These are phyloP conservation scores for Himalopsyche tibetana DNA, from an alignment of 2,888 invertebrate species.

Conservation along the genomic window DNA sequence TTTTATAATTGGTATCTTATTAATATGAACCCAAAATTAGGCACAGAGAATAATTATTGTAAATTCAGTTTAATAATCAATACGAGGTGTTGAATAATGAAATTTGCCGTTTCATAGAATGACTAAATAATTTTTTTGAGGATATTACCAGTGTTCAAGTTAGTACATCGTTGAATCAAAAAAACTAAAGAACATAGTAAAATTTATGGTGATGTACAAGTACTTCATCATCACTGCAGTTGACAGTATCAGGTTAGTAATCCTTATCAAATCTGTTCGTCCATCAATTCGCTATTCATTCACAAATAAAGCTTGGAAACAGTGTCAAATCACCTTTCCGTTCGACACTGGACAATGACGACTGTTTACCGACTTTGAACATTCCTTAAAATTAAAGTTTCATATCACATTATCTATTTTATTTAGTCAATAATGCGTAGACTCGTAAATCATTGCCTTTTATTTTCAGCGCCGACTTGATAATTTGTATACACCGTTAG, in stretches of 20 bases:
- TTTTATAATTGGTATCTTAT: neutral
- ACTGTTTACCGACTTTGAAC: slow-evolving; percentile 11
- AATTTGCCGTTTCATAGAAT: neutral
- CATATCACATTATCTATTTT: slow-evolving; percentile 34
- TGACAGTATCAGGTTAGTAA: neutral
- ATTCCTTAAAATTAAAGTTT: slow-evolving; percentile 29
- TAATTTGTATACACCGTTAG: slow-evolving; percentile 17
- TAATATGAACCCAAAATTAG: too few species aligned
- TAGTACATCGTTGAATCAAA: neutral
- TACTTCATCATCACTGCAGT: neutral
- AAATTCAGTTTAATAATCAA: neutral
- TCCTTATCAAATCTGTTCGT: neutral
- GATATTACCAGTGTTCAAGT: neutral
- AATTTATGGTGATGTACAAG: neutral
- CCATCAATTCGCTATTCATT: neutral
- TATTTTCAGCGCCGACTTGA: neutral
- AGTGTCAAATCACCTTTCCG: neutral
- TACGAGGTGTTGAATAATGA: too few species aligned
- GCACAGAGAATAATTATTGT: too few species aligned
- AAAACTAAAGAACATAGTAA: neutral
- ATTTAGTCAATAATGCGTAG: slow-evolving; percentile 12
- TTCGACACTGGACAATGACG: neutral
- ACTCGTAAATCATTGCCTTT: neutral
- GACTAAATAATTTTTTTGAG: neutral
- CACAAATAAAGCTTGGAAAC: neutral